These are phyloP conservation scores for Falco novaeseelandiae DNA, from an alignment of 2,797 vertebrate genomes.

Conservation along the genomic window DNA sequence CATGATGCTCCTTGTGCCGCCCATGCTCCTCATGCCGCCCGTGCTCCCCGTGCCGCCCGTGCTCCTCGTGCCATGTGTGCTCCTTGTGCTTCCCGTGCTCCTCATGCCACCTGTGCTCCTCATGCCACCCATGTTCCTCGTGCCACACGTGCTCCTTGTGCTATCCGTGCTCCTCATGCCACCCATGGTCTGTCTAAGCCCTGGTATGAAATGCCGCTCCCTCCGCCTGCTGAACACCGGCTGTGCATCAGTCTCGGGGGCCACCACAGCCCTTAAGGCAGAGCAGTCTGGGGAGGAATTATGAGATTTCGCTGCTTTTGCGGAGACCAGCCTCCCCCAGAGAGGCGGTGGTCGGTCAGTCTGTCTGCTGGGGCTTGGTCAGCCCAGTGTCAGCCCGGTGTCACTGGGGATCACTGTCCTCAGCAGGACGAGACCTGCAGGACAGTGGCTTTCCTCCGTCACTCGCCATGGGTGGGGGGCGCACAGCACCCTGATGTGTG, in stretches of 20 bases:
- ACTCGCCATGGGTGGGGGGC: rapidly evolving
- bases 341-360: neutral
- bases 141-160: no score
- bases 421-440: neutral
- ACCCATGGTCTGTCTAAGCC: rapidly evolving
- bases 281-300: neutral
- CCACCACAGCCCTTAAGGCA: neutral
- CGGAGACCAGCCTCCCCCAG: neutral
- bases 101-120: no score
- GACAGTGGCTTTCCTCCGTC: neutral
- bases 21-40: rapidly evolving
- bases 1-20: rapidly evolving
- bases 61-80: no score
- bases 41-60: rapidly evolving
- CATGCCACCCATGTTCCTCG: rapidly evolving
- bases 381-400: rapidly evolving
- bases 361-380: neutral
- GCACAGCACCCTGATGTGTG: neutral
- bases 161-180: rapidly evolving
- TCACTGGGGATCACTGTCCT: neutral
- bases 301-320: neutral
- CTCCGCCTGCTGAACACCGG: rapidly evolving
- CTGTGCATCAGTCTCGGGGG: rapidly evolving
- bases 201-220: rapidly evolving
- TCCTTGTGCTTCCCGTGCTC: rapidly evolving